Conservation (phyloP, 2,888 invertebrate genomes). For the Platynereis dumerilii region DNA sequence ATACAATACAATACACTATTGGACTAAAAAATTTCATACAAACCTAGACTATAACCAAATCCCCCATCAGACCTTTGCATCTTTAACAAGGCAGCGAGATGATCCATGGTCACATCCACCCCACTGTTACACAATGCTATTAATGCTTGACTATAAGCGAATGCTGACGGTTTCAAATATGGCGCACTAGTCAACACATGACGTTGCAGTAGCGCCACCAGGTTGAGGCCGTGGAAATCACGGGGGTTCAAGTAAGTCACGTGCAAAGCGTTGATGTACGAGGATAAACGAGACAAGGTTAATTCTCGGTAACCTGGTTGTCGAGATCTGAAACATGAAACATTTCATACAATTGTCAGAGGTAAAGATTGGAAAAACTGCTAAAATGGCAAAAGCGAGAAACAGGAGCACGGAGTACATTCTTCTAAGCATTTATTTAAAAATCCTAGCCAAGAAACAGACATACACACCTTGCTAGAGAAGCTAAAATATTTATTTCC, state of each 20-base stretch:
- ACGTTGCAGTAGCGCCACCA: slow-evolving; percentile 3
- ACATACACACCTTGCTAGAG: neutral
- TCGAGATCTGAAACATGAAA: neutral
- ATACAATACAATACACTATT: no score
- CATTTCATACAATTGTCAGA: no score
- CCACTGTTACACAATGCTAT: neutral
- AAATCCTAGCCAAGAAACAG: no score
- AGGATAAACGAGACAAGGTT: neutral
- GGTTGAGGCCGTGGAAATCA: slow-evolving; percentile 4
- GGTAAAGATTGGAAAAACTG: no score
- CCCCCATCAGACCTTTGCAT: neutral
- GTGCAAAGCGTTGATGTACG: neutral
- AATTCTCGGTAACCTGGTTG: slow-evolving; percentile 1
- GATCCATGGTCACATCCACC: neutral
- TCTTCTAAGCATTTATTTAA: no score
- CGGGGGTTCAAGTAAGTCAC: slow-evolving; percentile 7
- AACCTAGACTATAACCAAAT: neutral
- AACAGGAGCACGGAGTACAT: no score
- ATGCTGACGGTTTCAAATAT: neutral
- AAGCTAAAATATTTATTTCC: neutral
- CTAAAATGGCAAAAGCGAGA: no score
- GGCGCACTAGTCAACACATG: neutral
- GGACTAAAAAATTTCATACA: no score
- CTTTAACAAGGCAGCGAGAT: neutral
- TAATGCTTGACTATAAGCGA: slow-evolving; percentile 1